phyloP scores from a whole-genome alignment of 2,888 invertebrate genomes.

The Cremastobaeus sp. region DNA sequence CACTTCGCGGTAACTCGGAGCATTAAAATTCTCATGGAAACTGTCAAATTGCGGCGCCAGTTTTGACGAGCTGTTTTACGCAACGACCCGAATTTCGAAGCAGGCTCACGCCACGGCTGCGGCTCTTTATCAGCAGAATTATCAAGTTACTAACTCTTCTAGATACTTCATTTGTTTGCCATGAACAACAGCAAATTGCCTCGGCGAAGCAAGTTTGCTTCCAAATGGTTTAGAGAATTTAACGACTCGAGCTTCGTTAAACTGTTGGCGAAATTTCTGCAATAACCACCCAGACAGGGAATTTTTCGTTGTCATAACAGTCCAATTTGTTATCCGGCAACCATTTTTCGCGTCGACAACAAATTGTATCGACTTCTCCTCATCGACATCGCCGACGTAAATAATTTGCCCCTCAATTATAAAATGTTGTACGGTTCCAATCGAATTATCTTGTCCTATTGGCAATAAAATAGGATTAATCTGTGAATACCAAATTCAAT shows the following conservation, averaged over 20 bases:
- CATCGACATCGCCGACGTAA: not conserved
- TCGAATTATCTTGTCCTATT: constrained; percentile 38
- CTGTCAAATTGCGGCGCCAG: too few species aligned
- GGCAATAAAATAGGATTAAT: constrained; percentile 38
- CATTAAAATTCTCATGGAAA: too few species aligned
- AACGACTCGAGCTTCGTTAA: constrained; percentile 27
- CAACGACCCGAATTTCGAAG: constrained; percentile 10
- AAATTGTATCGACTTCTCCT: too few species aligned
- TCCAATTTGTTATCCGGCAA: too few species aligned
- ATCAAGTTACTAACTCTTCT: constrained; percentile 17
- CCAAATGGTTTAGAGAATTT: constrained; percentile 27
- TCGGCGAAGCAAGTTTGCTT: constrained; percentile 31
- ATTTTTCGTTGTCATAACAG: too few species aligned
- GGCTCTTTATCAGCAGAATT: constrained; percentile 18
- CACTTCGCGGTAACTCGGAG: too few species aligned
- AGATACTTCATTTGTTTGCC: constrained; percentile 28
- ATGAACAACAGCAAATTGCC: constrained; percentile 36
- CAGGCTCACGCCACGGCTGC: constrained; percentile 17
- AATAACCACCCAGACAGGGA: constrained; percentile 10
- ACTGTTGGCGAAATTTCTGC: constrained; percentile 1
- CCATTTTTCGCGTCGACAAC: too few species aligned
- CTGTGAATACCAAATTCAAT: constrained; percentile 45
- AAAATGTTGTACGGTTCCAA: not conserved
- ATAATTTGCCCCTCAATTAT: constrained; percentile 11
- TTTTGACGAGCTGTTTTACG: too few species aligned